Evolutionary conservation across 2,888 invertebrate species (phyloP), one percentile per base, ranked within the genome.

Genomic region (Tridacna crocea): DNA sequence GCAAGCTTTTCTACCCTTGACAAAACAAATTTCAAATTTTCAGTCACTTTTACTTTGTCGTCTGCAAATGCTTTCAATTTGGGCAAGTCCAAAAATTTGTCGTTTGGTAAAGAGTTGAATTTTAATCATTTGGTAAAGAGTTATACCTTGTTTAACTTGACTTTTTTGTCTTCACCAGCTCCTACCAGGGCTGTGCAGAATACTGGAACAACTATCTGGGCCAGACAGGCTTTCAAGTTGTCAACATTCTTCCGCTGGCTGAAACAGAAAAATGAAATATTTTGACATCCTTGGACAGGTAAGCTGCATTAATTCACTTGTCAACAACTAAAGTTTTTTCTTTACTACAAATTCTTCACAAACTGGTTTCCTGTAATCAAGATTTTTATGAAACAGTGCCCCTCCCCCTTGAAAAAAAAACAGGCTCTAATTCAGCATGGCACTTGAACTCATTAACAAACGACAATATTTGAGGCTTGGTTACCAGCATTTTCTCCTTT

Each of bases 151-250:
- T 97, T 97, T 85, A 99, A 95, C 95, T 99, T 99, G 90, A 96
- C 96, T 92, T 97, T 96, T 95, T 98, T 98, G 77, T 98, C 98
- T 24, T 97, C 97, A 24, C 96, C 97, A 60, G 97, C 97, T 95
- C 96, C 96, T 94, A 97, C 96, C 94, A 97, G 97, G 89, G 99
- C 97, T 95, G 97, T 98, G 95, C 99, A 99, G 96, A 99, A 99
- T 97, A 99, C 98, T 91, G 99, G 98, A 93, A 99, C 98, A 91
- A 99, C 98, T 92, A 99, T 98, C 94, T 96, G 97, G 96, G 98
- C 98, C 95, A 99, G 96, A 93, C 97, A 97, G 95, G 97, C 97
- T 95, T 98, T 98, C 94, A 99, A 96, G 94, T 98, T 98, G 95
- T 97, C 97, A 84, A 97, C 97, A 95, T 98, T 98, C 96, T 99